phyloP scores from a whole-genome alignment of 2,113 vertebrate genomes.

The Anoplopoma fimbria region DNA sequence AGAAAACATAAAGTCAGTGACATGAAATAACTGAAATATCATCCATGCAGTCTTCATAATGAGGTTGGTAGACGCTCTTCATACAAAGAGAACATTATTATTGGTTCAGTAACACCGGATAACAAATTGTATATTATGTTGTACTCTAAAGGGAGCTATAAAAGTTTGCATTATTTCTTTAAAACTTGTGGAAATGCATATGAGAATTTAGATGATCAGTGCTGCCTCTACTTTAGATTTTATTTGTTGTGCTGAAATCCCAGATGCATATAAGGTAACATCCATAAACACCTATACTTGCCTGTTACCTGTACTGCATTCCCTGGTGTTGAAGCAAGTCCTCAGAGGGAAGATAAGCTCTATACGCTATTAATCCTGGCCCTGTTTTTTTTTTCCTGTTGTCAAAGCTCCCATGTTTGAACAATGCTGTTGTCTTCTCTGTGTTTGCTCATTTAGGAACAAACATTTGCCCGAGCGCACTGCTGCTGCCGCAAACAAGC shows the following conservation, averaged over 20 bases:
- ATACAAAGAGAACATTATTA: not conserved
- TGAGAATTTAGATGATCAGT: not conserved
- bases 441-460: conserved; percentile 98
- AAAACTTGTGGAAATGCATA: not conserved
- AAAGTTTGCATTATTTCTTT: not conserved
- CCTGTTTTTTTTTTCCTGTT: conserved; percentile 82
- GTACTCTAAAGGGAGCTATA: not conserved
- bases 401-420: conserved; percentile 89
- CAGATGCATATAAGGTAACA: conserved; percentile 3
- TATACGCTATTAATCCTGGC: conserved; percentile 79
- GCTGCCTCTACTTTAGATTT: not conserved
- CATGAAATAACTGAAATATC: conserved; percentile 27
- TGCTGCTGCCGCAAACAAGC: conserved; percentile 90
- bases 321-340: conserved; percentile 28
- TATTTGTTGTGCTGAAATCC: not conserved
- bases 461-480: conserved; percentile 93
- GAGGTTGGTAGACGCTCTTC: conserved; percentile 23
- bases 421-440: conserved; percentile 95
- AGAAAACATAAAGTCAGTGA: conserved; percentile 45
- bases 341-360: conserved; percentile 65
- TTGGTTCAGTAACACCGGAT: conserved; percentile 6
- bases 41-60: conserved; percentile 15
- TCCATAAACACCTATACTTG: conserved; percentile 11
- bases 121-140: not conserved
- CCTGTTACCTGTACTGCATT: conserved; percentile 54